Evolutionary conservation across 1,140 invertebrate species (phyloP).

Genomic region (Drosophila ogumai): DNA sequence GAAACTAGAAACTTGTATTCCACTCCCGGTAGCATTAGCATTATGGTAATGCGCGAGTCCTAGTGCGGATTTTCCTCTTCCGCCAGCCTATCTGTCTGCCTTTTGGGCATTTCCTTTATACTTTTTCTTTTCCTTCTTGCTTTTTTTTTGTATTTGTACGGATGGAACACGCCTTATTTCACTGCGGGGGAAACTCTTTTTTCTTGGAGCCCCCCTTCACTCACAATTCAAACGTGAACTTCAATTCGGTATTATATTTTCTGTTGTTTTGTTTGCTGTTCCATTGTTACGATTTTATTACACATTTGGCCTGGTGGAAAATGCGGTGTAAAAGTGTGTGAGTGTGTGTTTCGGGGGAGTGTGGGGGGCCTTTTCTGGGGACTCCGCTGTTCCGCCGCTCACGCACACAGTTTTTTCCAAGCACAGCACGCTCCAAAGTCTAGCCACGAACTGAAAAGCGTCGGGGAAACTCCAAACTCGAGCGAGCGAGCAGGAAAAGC

Average conservation of each 20-base stretch:
- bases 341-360: background rate
- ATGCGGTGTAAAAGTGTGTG: conserved; percentile 17
- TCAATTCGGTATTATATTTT: conserved; percentile 40
- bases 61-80: conserved; percentile 43
- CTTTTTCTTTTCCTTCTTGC: conserved; percentile 19
- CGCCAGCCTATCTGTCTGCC: conserved; percentile 68
- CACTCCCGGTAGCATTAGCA: conserved; percentile 34
- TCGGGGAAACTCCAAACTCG: conserved; percentile 45
- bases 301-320: conserved; percentile 38
- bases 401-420: conserved; percentile 64
- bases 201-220: conserved; percentile 11
- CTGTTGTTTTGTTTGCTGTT: conserved; percentile 42
- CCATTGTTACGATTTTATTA: conserved; percentile 51
- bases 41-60: conserved; percentile 71
- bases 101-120: conserved; percentile 26
- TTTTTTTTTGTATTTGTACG: conserved; percentile 15
- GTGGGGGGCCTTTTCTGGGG: conserved; percentile 23
- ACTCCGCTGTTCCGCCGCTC: conserved; percentile 46
- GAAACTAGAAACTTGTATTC: conserved; percentile 47
- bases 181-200: conserved; percentile 35
- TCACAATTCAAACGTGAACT: conserved; percentile 49
- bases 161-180: conserved; percentile 69
- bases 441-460: conserved; percentile 76
- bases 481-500: conserved; percentile 57
- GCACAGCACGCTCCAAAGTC: conserved; percentile 81